Conservation (phyloP, 2,797 vertebrate genomes). For the Garrulus glandarius region DNA sequence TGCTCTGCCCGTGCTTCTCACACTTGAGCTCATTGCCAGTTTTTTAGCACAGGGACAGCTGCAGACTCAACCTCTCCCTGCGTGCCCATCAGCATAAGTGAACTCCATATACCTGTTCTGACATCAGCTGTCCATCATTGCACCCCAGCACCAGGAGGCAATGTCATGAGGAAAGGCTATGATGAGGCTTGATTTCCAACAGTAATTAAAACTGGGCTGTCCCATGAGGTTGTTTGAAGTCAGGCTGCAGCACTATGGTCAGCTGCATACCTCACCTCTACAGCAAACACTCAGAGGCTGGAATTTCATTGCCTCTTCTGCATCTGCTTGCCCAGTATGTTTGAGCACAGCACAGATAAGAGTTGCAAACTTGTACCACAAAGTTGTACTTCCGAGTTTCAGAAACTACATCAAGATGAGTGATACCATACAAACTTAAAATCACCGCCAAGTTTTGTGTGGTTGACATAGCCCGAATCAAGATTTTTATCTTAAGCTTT, state of each 20-base stretch:
- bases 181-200: background rate
- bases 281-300: background rate
- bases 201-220: background rate
- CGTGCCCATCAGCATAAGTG: background rate
- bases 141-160: accelerated
- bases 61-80: background rate
- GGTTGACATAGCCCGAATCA: background rate
- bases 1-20: background rate
- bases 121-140: background rate
- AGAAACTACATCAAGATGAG: background rate
- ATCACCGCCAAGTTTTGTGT: background rate
- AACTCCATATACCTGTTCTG: background rate
- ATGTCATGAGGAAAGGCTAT: background rate
- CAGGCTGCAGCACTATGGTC: background rate
- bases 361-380: background rate
- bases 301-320: background rate
- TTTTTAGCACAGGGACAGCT: background rate
- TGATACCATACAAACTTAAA: background rate
- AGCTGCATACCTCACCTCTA: background rate
- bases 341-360: background rate
- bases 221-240: background rate
- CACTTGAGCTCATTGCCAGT: background rate
- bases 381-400: background rate
- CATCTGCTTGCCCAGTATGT: background rate
- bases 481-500: background rate